Base-by-base conservation (phyloP, 2,797 vertebrate genomes). In the Hipposideros larvatus region DNA sequence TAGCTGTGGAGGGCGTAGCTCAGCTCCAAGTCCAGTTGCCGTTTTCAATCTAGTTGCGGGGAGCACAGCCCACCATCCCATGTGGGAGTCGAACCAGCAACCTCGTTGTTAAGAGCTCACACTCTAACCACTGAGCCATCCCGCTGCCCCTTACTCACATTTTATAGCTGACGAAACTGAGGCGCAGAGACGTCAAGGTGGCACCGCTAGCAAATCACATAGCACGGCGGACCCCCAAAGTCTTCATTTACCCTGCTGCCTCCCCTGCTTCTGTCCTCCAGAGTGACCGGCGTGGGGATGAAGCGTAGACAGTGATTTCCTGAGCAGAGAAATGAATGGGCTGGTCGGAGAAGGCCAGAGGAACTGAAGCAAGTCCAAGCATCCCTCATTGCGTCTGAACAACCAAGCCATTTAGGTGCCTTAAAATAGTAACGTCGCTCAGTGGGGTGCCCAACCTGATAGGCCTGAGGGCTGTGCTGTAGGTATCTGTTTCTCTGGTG, bases 301-400 rank as follows among this genome's bases (percentile, higher is more conserved):
- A n/a, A 85, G 41, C 31, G 2, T 18, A 26, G 43, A 11, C 66
- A 57, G 79, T 22, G 89, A 94, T 82, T 91, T 96, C 85, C 68
- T 65, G 84, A 96, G 96, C 80, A 31, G 37, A 96, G 78, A 83
- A 87, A 96, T 87, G 90, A 84, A 66, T 70, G 78, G 74, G 43
- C 92, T 90, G n/a, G 55, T 55, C 34, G 53, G 21, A 59, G 28
- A 65, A 31, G 34, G 51, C 0, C 5, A 79, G 55, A 84, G 51
- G 37, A 51, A 24, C 82, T 48, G 51, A 68, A 85, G 74, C 48
- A 9, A 61, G 63, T 46, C 93, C 88, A 74, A 79, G 68, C 65
- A 28, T 51, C 71, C 34, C n/a, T 90, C 14, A 0, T 11, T 13
- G 37, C 82, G 26, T 88, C 87, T 16, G 43, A 88, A 73, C 87